Conservation (phyloP, 2,113 vertebrate genomes). For the Ochotona princeps region DNA sequence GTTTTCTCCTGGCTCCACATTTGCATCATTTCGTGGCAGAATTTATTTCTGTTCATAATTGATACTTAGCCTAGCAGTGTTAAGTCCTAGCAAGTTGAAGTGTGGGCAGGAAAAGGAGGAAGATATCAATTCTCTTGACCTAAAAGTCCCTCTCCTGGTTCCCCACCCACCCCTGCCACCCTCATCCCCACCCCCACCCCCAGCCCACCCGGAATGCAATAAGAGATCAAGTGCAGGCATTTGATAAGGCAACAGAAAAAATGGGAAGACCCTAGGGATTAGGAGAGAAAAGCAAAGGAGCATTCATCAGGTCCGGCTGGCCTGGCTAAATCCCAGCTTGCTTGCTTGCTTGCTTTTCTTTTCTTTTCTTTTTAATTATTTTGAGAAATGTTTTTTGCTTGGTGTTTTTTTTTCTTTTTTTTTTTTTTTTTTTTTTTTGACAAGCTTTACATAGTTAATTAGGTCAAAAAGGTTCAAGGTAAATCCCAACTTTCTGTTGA, state of each 20-base stretch:
- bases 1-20: not conserved
- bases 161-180: not conserved
- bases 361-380: too few relatives aligned
- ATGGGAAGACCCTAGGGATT: not conserved
- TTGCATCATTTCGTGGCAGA: not conserved
- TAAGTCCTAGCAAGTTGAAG: not conserved
- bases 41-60: slow-evolving; percentile 31
- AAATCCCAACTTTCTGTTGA: not conserved
- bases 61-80: not conserved
- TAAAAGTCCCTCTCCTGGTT: not conserved
- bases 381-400: too few relatives aligned
- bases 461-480: not conserved
- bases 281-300: not conserved
- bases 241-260: not conserved
- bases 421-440: too few relatives aligned
- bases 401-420: too few relatives aligned
- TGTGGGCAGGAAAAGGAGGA: not conserved
- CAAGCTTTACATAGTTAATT: too few relatives aligned
- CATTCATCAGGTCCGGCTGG: not conserved
- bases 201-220: not conserved
- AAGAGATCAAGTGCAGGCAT: not conserved
- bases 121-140: not conserved
- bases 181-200: not conserved
- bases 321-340: not conserved
- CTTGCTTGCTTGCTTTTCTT: too few relatives aligned